Percentiles rank a stretch among this genome's conserved stretches.
Conservation (phyloP, 2,113 vertebrate genomes). For the Nanorana parkeri region DNA sequence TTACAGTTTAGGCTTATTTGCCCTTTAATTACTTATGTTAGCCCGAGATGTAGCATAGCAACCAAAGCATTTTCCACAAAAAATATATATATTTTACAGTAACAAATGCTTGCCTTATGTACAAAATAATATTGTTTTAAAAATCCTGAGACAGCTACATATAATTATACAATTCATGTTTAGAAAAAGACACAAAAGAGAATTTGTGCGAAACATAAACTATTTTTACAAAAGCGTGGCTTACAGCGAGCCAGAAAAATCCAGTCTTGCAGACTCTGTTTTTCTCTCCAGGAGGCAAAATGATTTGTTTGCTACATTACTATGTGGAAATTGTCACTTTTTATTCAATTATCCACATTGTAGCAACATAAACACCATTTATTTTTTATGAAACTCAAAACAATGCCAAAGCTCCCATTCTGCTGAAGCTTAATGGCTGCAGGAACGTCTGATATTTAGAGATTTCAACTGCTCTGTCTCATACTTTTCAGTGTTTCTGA, state of each 20-base stretch:
- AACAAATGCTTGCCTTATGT: no score
- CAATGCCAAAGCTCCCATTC: conserved; percentile 24
- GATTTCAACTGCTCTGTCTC: conserved; percentile 7
- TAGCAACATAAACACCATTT: conserved; percentile 42
- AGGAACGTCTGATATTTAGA: conserved; percentile 12
- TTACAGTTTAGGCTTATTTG: no score
- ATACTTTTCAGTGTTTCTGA: conserved; percentile 15
- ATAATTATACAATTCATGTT: conserved; percentile 28
- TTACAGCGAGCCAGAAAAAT: conserved; percentile 31
- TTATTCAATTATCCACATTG: conserved; percentile 42
- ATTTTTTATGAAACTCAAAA: conserved; percentile 35
- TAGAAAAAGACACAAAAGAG: conserved; percentile 2
- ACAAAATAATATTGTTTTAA: no score
- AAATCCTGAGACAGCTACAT: no score
- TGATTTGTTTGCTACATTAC: conserved; percentile 42
- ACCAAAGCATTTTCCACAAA: no score
- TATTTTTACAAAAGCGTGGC: not conserved
- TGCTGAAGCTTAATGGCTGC: not conserved
- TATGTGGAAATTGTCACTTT: conserved; percentile 26
- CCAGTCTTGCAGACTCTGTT: conserved; percentile 23
- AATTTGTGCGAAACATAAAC: conserved; percentile 9
- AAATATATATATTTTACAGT: no score
- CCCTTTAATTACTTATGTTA: no score
- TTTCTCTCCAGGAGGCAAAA: conserved; percentile 38
- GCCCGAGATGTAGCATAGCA: no score